These are phyloP conservation scores for Drosophila vallismaia DNA, from an alignment of 2,888 invertebrate species.

Conservation along the genomic window DNA sequence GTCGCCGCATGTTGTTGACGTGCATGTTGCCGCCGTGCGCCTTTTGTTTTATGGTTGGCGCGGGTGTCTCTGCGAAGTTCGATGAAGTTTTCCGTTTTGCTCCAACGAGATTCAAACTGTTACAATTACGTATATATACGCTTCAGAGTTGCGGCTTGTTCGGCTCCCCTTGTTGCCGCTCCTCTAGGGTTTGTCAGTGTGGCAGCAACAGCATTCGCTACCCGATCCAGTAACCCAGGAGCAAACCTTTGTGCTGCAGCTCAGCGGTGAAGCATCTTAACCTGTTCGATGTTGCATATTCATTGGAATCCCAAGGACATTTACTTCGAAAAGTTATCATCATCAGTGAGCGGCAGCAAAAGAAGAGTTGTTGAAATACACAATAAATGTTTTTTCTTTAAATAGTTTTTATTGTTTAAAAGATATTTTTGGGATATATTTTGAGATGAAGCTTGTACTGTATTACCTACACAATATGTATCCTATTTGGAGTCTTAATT, in stretches of 20 bases:
- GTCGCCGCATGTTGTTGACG: slow-evolving; percentile 75
- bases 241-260: slow-evolving; percentile 3
- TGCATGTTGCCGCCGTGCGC: slow-evolving; percentile 65
- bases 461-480: too few species aligned
- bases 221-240: not conserved
- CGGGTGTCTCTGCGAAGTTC: slow-evolving; percentile 56
- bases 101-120: slow-evolving; percentile 63
- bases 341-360: slow-evolving; percentile 15
- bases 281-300: slow-evolving; percentile 61
- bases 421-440: too few species aligned
- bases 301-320: slow-evolving; percentile 61
- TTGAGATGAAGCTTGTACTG: too few species aligned
- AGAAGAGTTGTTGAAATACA: slow-evolving; percentile 14
- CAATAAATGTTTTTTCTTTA: not conserved
- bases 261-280: slow-evolving; percentile 11
- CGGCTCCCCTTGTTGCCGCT: slow-evolving; percentile 15
- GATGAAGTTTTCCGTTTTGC: slow-evolving; percentile 63
- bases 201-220: slow-evolving; percentile 1
- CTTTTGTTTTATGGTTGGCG: slow-evolving; percentile 63
- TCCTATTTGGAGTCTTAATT: too few species aligned
- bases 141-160: slow-evolving; percentile 13
- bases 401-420: too few species aligned
- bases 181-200: slow-evolving; percentile 30
- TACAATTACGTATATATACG: slow-evolving; percentile 59
- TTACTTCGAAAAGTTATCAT: slow-evolving; percentile 26